Base-by-base conservation (phyloP, 1,140 invertebrate species). In the Centruroides sculpturatus region DNA sequence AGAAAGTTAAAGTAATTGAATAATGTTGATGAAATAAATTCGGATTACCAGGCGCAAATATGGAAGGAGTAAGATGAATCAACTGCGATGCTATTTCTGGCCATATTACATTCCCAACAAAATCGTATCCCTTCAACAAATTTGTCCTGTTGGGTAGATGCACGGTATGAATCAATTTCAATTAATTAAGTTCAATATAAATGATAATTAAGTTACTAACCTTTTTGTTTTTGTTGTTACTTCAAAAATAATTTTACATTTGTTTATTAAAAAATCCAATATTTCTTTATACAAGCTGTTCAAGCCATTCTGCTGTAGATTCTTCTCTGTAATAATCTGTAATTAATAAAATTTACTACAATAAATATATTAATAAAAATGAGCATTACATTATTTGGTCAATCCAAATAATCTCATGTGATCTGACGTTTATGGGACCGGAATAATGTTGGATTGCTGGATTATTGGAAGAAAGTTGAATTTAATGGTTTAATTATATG, bases 41-140 rank as follows among this genome's bases (percentile, higher is more conserved):
- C 9, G 91, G 89, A 77, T 95, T 92, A 62, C 90, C 91, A 35
- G 89, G 87, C 10, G 88, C 87, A 79, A 91, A 94, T 66, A 95
- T 87, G 3, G 83, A 83, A 34, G 85, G 80, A 71, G 86, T 81
- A 48, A 84, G 77, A 68, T 87, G 83, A 60, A 92, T 78, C 62
- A 87, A 81, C 67, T 81, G 80, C 70, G 85, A 83, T 34, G 76
- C 73, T 65, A 94, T 79, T 76, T 93, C 89, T 46, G 83, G 81
- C 89, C 90, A 95, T 71, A 89, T 89, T 72, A 88, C 85, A 72
- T 90, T 86, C 0, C 91, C 81, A 55, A 93, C 73, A 73, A 95
- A 92, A 71, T 90, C 86, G 3, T 41, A 41, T 41, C 41, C 41
- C 8, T 41, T 41, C 41, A 41, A 6, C 41, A 41, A 41, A 41